Conservation (phyloP, 2,888 invertebrate genomes). For the Hedya salicella region DNA sequence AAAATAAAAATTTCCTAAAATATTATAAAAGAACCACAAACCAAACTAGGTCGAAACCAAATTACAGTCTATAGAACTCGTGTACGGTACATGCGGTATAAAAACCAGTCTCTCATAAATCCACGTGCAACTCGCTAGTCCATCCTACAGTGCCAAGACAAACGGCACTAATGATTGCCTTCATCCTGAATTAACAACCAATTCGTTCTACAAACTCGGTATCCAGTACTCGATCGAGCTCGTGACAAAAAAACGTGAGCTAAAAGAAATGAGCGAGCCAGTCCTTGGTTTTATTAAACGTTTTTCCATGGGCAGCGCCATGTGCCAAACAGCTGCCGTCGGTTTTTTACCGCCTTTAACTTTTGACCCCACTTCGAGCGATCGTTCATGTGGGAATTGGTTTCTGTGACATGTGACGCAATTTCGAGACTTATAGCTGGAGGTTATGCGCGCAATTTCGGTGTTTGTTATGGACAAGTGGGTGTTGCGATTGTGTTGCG, state of each 20-base stretch:
- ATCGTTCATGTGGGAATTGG: conserved; percentile 82
- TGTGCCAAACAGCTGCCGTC: conserved; percentile 80
- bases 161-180: conserved; percentile 33
- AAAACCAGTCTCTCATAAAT: neutral
- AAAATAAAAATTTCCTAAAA: no score
- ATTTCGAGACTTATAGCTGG: conserved; percentile 62
- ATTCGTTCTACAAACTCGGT: conserved; percentile 33
- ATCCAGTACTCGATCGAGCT: conserved; percentile 39
- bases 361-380: conserved; percentile 81
- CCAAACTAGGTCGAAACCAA: neutral
- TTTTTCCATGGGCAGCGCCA: conserved; percentile 64
- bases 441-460: conserved; percentile 57
- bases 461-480: conserved; percentile 39
- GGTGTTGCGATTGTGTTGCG: conserved; percentile 24
- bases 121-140: neutral
- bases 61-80: neutral
- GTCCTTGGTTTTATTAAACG: conserved; percentile 67
- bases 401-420: conserved; percentile 60
- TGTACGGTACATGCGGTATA: neutral
- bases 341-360: conserved; percentile 79
- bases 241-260: conserved; percentile 58
- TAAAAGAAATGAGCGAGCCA: conserved; percentile 59
- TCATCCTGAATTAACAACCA: conserved; percentile 31
- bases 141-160: conserved; percentile 18
- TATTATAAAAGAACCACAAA: no score